Conservation (phyloP, 2,888 invertebrate genomes). For the Acleris laterana region DNA sequence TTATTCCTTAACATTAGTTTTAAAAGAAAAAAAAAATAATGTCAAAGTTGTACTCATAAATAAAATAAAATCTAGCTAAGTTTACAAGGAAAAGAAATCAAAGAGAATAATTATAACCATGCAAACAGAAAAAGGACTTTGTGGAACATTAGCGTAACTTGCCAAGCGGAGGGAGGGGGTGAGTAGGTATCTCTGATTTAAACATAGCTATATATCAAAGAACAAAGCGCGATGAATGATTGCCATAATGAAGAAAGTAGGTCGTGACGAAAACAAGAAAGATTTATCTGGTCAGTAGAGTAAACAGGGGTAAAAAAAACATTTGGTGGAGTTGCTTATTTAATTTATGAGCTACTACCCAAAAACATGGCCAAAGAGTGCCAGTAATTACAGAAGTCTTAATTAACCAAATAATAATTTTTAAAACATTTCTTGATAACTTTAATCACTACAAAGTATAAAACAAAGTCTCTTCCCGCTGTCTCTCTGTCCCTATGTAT, state of each 20-base stretch:
- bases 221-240: slow-evolving; percentile 45
- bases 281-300: slow-evolving; percentile 40
- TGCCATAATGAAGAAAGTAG: slow-evolving; percentile 40
- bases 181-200: slow-evolving; percentile 39
- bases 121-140: slow-evolving; percentile 33
- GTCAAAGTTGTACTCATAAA: too few relatives aligned
- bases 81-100: slow-evolving; percentile 16
- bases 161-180: slow-evolving; percentile 13
- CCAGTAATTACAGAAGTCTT: too few relatives aligned
- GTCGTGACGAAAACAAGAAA: slow-evolving; percentile 41
- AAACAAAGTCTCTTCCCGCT: too few relatives aligned
- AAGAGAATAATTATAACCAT: slow-evolving; percentile 30
- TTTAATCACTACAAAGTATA: too few relatives aligned
- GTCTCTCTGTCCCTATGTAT: too few relatives aligned
- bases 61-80: too few relatives aligned
- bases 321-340: slow-evolving; percentile 1
- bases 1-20: too few relatives aligned
- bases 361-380: background rate
- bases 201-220: slow-evolving; percentile 43
- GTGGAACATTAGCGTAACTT: slow-evolving; percentile 28
- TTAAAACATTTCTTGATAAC: too few relatives aligned
- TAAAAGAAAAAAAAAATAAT: too few relatives aligned
- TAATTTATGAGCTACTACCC: slow-evolving; percentile 1
- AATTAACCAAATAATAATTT: too few relatives aligned
- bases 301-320: slow-evolving; percentile 25